Conservation (phyloP, 2,113 vertebrate genomes). For the Strix uralensis region DNA sequence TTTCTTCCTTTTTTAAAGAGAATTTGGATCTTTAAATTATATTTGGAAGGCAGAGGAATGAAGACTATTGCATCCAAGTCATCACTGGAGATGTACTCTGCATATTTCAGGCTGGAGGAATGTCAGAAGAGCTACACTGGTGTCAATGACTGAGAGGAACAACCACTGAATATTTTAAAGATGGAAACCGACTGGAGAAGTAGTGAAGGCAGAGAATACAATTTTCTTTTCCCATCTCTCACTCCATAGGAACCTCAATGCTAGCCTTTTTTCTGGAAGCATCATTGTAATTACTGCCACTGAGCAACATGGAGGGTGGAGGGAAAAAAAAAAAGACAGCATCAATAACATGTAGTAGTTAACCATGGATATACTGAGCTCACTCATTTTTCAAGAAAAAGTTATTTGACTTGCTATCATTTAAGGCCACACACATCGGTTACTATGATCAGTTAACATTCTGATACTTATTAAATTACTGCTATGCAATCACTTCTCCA, state of each 20-base stretch:
- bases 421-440: background rate
- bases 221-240: background rate
- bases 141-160: background rate
- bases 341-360: background rate
- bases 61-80: background rate
- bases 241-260: background rate
- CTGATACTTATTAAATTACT: background rate
- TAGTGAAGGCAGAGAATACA: background rate
- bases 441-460: background rate
- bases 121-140: background rate
- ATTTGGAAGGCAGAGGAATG: background rate
- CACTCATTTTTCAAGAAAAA: background rate
- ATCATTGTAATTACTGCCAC: background rate
- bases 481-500: background rate
- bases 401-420: background rate
- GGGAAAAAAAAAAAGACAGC: no score
- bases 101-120: background rate
- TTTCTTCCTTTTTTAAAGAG: background rate
- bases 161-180: background rate
- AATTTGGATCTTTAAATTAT: background rate
- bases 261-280: background rate
- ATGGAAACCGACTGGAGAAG: background rate
- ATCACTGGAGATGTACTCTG: background rate
- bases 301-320: background rate
- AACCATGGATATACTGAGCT: background rate